Evolutionary conservation across 2,797 vertebrate species (phyloP).

Genomic region (Gymnoscopelus braueri): DNA sequence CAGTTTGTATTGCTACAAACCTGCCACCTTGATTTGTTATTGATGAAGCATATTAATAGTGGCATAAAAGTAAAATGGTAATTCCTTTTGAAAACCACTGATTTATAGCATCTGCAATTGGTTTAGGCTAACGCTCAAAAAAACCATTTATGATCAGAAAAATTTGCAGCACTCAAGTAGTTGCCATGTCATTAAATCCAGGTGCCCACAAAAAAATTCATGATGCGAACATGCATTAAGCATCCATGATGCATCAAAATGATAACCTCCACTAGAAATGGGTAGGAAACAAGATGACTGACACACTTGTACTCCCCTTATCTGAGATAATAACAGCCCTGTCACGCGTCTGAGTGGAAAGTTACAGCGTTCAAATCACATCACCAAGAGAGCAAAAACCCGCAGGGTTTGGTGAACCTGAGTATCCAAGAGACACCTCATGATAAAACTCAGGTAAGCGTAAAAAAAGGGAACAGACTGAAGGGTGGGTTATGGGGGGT

Average conservation of each 20-base stretch:
- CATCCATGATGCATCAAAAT: slow-evolving; percentile 24
- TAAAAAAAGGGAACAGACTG: slow-evolving; percentile 62
- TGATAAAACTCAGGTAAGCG: slow-evolving; percentile 62
- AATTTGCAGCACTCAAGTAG: slow-evolving; percentile 13
- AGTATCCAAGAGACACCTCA: slow-evolving; percentile 48
- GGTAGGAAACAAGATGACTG: slow-evolving; percentile 54
- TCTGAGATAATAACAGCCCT: slow-evolving; percentile 66
- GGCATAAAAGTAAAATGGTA: neutral
- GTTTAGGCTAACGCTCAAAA: neutral
- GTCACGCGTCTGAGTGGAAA: slow-evolving; percentile 72
- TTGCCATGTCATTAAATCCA: slow-evolving; percentile 4
- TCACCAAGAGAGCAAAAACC: slow-evolving; percentile 42
- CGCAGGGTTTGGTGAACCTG: slow-evolving; percentile 32
- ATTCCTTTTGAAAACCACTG: too few relatives aligned
- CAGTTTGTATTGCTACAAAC: neutral
- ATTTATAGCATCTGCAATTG: too few relatives aligned
- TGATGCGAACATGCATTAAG: slow-evolving; percentile 27
- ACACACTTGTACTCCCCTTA: slow-evolving; percentile 52
- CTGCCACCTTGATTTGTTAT: neutral
- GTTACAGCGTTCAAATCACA: slow-evolving; percentile 63
- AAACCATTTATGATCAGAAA: slow-evolving; percentile 19
- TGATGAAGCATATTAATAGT: neutral
- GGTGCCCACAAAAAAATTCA: slow-evolving; percentile 21
- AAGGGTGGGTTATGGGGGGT: slow-evolving; percentile 47
- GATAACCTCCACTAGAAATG: slow-evolving; percentile 48